Percentiles rank a stretch among this genome's conserved stretches.
Conservation (phyloP, 2,113 vertebrate species). For the Chiloscyllium plagiosum region DNA sequence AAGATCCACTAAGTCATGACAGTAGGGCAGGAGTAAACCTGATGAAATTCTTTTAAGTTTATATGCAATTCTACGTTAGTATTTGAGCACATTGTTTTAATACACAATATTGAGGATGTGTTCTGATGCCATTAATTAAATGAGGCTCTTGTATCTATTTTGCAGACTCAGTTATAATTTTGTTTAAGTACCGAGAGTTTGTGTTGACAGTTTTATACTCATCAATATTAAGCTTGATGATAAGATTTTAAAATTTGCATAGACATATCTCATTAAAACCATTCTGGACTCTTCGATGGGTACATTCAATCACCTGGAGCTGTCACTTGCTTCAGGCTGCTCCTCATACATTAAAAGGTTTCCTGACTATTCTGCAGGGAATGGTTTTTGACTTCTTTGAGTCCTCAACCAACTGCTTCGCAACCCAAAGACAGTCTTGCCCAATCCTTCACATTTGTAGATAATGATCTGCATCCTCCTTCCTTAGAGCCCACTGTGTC, state of each 20-base stretch:
- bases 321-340: background rate
- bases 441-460: background rate
- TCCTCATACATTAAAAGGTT: background rate
- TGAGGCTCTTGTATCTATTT: background rate
- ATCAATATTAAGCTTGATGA: background rate
- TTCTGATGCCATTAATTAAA: background rate
- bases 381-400: background rate
- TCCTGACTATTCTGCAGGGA: background rate
- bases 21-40: background rate
- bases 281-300: too few relatives aligned
- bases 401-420: background rate
- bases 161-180: background rate
- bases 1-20: background rate
- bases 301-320: background rate
- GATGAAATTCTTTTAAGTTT: background rate
- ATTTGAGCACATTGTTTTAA: background rate
- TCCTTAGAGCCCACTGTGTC: background rate
- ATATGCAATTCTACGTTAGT: background rate
- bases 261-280: background rate
- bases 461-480: background rate
- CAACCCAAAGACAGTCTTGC: background rate
- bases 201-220: background rate
- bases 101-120: background rate
- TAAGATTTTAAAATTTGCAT: background rate
- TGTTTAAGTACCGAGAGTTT: background rate